Evolutionary conservation across 2,888 invertebrate species (phyloP), one percentile per base, ranked within the genome.

Genomic region (Amiota minor): DNA sequence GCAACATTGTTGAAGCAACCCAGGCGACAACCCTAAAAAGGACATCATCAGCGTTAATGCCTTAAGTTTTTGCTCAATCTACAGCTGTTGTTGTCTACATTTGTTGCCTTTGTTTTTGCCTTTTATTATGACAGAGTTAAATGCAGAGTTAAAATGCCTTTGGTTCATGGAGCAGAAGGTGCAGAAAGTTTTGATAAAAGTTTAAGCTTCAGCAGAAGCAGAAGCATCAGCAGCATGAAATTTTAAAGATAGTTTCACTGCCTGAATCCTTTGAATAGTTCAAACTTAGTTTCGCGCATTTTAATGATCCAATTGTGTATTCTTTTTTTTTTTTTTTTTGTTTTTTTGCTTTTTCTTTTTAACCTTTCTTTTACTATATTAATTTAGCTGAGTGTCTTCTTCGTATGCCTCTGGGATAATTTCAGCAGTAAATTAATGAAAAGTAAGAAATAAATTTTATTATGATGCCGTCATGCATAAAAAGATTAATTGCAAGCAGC

Each of bases 231-330:
- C 6, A 6, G 35, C 35, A 53, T 53, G 53, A 53, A 65, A 47
- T 45, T 45, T 47, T 23, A 72, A 35, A 35, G 35, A 35, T 35
- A 35, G 35, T 35, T 35, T 35, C 35, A 35, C 0, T 35, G 35
- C 35, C 35, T 35, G 35, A 35, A 35, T 35, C 35, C 35, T 35
- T 35, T 18, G 59, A 59, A 61, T 61, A 49, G 65, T 67, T 67
- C 65, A 45, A 62, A 62, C 73, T 77, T 59, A 59, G 59, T 73
- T 74, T 75, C 76, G 74, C 74, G 74, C 55, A 73, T 77, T 84
- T 81, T 83, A 84, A 83, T 84, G 82, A 83, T 83, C 78, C 78
- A 18, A 16, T 20, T 59, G 18, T 18, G 59, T n/a, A 16, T 59
- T 59, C 12, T n/a, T 20, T 20, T 11, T 8, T 59, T 8, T 59